These are phyloP conservation scores for Microctonus hyperodae DNA, from an alignment of 2,888 invertebrate species.

Conservation along the genomic window DNA sequence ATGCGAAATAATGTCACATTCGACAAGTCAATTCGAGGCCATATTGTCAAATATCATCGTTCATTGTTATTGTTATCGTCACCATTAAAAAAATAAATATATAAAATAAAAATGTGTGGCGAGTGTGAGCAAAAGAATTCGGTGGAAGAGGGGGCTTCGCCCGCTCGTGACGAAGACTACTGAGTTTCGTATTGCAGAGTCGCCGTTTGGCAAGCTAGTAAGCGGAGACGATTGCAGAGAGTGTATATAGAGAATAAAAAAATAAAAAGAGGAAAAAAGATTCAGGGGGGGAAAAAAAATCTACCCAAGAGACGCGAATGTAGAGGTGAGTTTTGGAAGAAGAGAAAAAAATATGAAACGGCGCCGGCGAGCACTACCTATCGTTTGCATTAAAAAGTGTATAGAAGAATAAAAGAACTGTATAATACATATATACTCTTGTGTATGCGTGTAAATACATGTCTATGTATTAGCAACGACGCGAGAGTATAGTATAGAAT, in stretches of 20 bases:
- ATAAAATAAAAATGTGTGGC: slow-evolving; percentile 1
- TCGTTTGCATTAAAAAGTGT: slow-evolving; percentile 59
- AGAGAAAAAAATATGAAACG: slow-evolving; percentile 23
- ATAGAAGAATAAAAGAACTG: slow-evolving; percentile 48
- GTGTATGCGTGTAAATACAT: too few relatives aligned
- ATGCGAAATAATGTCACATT: neutral
- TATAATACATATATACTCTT: neutral
- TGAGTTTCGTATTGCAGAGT: slow-evolving; percentile 52
- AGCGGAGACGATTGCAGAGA: slow-evolving; percentile 56
- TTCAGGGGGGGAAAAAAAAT: slow-evolving; percentile 17
- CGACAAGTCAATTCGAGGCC: too few relatives aligned
- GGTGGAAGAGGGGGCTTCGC: slow-evolving; percentile 41
- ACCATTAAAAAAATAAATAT: too few relatives aligned
- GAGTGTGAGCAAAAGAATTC: neutral
- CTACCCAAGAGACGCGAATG: slow-evolving; percentile 26
- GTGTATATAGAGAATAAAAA: too few relatives aligned
- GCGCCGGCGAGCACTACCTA: slow-evolving; percentile 57
- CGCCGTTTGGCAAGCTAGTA: slow-evolving; percentile 49
- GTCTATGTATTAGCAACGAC: slow-evolving; percentile 40
- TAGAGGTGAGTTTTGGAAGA: slow-evolving; percentile 30
- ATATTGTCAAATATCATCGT: too few relatives aligned
- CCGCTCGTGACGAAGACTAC: neutral
- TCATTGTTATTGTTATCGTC: neutral
- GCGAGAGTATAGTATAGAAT: slow-evolving; percentile 34
- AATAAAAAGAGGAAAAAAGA: too few relatives aligned